Base-by-base conservation (phyloP, 2,113 vertebrate genomes). In the Myotis brandtii region DNA sequence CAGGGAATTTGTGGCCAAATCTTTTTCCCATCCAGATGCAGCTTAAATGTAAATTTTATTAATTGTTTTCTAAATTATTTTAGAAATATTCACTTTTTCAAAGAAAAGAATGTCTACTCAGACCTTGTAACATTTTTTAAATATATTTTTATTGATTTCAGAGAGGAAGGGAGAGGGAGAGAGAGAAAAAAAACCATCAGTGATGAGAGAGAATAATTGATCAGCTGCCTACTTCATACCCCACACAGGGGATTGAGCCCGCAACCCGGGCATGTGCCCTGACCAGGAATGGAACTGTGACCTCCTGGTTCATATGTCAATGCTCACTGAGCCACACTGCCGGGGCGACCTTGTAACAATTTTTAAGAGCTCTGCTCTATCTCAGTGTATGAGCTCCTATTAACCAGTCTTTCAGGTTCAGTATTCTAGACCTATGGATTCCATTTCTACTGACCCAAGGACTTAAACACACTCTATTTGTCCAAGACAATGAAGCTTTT, bases 401-500 rank as follows among this genome's bases (percentile, higher is more conserved):
- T 70, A 94, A 62, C 54, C 9, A 46, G 0, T 40, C 66, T 90
- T 69, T 86, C 17, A 1, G 11, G 48, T 75, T 95, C 95, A 92
- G 37, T 73, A 81, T n/a, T 64, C n/a, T 48, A 83, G 34, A 67
- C 16, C 54, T 72, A 92, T 2, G 18, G 6, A 79, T 54, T 81
- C 54, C 10, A 52, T 52, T 87, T 94, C 30, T 85, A 91, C 11
- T 89, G 85, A 93, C 23, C 50, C n/a, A 95, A 66, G 32, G 13
- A 76, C 14, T 56, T 67, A 85, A 79, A 79, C 30, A 66, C 25
- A 89, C 67, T 52, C 50, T 86, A 62, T 86, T 83, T 89, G 7
- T 90, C 37, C 20, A 91, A 83, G 54, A 67, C 96, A 97, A 92
- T 66, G 43, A 86, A 93, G 73, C 59, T 70, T 95, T 91, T 91